Evolutionary conservation across 2,797 vertebrate species (phyloP), one percentile per base, ranked within the genome.

Genomic region (Acanthis flammea): DNA sequence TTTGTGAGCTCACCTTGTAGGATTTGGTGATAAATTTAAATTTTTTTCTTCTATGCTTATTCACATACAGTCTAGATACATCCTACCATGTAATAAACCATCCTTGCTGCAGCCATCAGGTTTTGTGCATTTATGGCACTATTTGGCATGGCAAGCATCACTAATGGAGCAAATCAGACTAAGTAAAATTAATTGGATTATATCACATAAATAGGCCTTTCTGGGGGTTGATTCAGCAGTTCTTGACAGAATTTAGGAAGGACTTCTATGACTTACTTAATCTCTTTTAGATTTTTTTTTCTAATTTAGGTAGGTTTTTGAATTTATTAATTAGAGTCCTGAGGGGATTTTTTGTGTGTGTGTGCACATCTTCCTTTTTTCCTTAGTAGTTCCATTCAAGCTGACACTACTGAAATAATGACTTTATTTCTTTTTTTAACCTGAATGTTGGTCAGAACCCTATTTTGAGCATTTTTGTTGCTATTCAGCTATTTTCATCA

Each of bases 331-430:
- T 45, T 60, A 19, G n/a, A 23, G 19, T 77, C 7, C 62, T 27
- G 17, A 9, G 12, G 24, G 5, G 0, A 6, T 24, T 24, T 16
- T 11, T 16, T 6, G 1, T 23, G 4, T 30, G 7, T 21, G 7
- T 24, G 10, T 83, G 7, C 7, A 4, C 7, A 10, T 33, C 3
- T 47, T 24, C 23, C 39, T 14, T 63, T 45, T 25, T 31, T 2
- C 4, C 1, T 35, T 48, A 30, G 5, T 67, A 53, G 41, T 68
- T 85, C 22, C 3, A 14, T 57, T 83, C 35, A 65, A 44, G 9
- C 30, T 58, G 50, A 44, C 6, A 6, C 9, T 89, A 48, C n/a
- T 75, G 31, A 84, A 77, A 70, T 41, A 0, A 19, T 17, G 8
- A 17, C 28, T 12, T 19, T 13, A 6, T 25, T 21, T 33, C 10